Conservation (phyloP, 2,888 invertebrate species). For the Drosophila engyochracea region DNA sequence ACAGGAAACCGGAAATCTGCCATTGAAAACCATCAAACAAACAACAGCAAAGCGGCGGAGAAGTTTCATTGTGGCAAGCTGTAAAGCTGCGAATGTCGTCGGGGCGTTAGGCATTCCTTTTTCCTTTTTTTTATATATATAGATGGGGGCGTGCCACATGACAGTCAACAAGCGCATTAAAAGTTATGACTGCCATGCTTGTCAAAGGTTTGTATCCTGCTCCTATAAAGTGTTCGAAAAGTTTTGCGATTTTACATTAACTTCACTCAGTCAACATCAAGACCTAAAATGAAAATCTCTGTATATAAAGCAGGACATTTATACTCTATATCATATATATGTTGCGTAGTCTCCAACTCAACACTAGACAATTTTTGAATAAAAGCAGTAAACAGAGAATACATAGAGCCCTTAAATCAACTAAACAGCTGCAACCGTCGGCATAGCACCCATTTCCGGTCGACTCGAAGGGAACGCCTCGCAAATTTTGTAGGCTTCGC, state of each 20-base stretch:
- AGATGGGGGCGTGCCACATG: conserved; percentile 51
- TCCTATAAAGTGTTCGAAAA: conserved; percentile 54
- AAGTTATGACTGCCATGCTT: conserved; percentile 74
- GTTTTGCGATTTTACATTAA: conserved; percentile 56
- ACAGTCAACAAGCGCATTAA: conserved; percentile 62
- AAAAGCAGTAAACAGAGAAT: conserved; percentile 3
- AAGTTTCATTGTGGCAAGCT: conserved; percentile 76
- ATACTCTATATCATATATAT: conserved; percentile 10
- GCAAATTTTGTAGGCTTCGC: no score
- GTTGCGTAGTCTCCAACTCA: conserved; percentile 13
- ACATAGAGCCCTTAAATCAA: neutral
- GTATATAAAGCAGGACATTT: conserved; percentile 36
- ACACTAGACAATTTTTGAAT: conserved; percentile 4
- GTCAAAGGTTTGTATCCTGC: conserved; percentile 65
- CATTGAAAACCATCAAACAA: conserved; percentile 73
- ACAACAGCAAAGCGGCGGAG: conserved; percentile 43
- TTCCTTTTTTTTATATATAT: neutral
- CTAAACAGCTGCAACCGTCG: neutral
- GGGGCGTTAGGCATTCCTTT: conserved; percentile 2
- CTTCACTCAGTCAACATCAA: conserved; percentile 37
- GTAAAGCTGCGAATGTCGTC: conserved; percentile 66
- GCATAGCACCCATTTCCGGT: no score
- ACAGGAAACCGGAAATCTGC: conserved; percentile 69
- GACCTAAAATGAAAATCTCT: conserved; percentile 56
- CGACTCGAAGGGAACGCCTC: no score